Base-by-base conservation (phyloP, 2,113 vertebrate genomes). In the Sisor rabdophorus region DNA sequence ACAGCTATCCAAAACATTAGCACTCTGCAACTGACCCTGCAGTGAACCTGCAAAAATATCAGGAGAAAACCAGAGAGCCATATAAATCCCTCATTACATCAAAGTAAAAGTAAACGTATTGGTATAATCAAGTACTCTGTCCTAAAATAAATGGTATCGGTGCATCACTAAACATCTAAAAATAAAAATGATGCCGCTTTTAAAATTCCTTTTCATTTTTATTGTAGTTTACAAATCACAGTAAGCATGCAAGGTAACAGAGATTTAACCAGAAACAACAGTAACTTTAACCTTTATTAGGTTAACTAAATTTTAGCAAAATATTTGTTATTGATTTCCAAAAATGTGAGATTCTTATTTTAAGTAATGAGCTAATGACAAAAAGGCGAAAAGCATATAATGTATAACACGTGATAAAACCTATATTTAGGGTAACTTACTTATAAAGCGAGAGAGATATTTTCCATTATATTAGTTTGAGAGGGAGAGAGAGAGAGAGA, bases 401-500 rank as follows among this genome's bases (percentile, higher is more conserved):
- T 65, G 40, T 40, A 52, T 32, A 53, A 36, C 48, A 50, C 24
- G n/a, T 40, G 22, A 40, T 28, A 73, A 13, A 52, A 20, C 20
- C 12, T 47, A 22, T 65, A 75, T 64, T 52, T 22, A 26, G 60
- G 24, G 22, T 47, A 67, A 47, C 44, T 50, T 24, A 47, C 52
- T 68, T 56, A 58, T 47, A 54, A 68, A 47, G 63, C 7, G 55
- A 19, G 63, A 54, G 53, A 77, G 58, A 71, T 70, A 77, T 40
- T 71, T 77, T 77, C 55, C 65, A 59, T 77, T 24, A 69, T 28
- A 69, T 48, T 24, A 56, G 74, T 50, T 47, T 68, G 17, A 64
- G 11, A 19, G 30, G 30, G 59, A 65, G 59, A 72, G 65, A 22
- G 47, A 59, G 40, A 52, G 59, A 44, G 36, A 78, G 58, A 78